Percentiles rank a stretch among this genome's conserved stretches.
Conservation (phyloP, 2,797 vertebrate species). For the Silurus lanzhouensis region DNA sequence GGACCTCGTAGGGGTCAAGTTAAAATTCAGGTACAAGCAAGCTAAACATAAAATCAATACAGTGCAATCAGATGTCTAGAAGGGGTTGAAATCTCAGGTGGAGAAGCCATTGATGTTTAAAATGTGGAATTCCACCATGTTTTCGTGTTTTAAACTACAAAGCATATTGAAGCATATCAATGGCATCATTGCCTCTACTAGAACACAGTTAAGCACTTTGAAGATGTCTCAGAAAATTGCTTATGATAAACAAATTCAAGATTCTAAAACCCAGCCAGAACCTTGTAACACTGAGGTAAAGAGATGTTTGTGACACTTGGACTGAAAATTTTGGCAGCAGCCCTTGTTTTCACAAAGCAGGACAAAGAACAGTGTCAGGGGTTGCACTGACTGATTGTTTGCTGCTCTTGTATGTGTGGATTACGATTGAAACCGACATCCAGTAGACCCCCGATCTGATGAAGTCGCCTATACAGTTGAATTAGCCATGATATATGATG, state of each 20-base stretch:
- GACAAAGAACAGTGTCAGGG: conserved; percentile 43
- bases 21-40: neutral
- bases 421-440: conserved; percentile 12
- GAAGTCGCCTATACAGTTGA: neutral
- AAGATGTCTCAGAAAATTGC: neutral
- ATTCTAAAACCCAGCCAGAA: neutral
- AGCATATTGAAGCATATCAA: neutral
- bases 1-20: neutral
- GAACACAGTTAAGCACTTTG: neutral
- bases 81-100: neutral
- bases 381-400: conserved; percentile 22
- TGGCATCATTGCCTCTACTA: no score
- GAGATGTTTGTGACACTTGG: neutral
- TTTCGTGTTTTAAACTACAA: neutral
- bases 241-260: neutral
- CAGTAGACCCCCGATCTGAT: neutral
- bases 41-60: neutral
- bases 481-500: neutral
- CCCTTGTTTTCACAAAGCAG: conserved; percentile 36
- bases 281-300: neutral
- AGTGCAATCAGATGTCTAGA: neutral
- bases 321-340: conserved; percentile 21
- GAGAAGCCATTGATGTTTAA: neutral
- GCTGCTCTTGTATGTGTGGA: neutral
- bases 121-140: neutral